These are phyloP conservation scores for Caenorhabditis inopinata DNA, from an alignment of 1,140 invertebrate species.

Conservation along the genomic window DNA sequence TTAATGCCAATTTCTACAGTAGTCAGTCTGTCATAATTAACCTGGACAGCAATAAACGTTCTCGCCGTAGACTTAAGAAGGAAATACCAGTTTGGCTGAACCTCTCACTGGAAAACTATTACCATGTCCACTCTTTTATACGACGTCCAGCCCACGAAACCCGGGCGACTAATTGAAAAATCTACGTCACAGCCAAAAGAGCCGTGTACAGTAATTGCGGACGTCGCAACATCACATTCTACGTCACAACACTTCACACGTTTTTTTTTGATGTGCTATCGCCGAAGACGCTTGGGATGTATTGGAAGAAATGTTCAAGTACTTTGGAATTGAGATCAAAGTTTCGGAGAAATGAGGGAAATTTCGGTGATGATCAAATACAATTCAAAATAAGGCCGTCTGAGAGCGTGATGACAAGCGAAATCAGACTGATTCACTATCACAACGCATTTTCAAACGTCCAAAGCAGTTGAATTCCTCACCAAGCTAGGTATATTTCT, in stretches of 20 bases:
- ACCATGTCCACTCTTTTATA: slow-evolving; percentile 34
- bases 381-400: neutral
- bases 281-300: neutral
- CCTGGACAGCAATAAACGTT: neutral
- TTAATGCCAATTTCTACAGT: neutral
- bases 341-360: slow-evolving; percentile 19
- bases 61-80: neutral
- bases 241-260: slow-evolving; percentile 22
- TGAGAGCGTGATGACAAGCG: neutral
- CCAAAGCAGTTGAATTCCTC: neutral
- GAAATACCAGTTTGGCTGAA: slow-evolving; percentile 23
- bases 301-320: slow-evolving; percentile 8
- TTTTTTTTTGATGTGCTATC: slow-evolving; percentile 10
- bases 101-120: neutral
- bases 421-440: neutral
- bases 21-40: neutral
- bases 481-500: neutral
- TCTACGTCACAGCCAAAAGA: slow-evolving; percentile 19
- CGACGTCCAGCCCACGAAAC: slow-evolving; percentile 14
- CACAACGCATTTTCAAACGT: neutral
- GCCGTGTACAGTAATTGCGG: slow-evolving; percentile 21
- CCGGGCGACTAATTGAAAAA: slow-evolving; percentile 6
- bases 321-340: slow-evolving; percentile 31
- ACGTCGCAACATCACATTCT: neutral
- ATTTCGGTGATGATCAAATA: too few species aligned